Evolutionary conservation across 2,797 vertebrate species (phyloP).

Genomic region (Sarcoramphus papa): DNA sequence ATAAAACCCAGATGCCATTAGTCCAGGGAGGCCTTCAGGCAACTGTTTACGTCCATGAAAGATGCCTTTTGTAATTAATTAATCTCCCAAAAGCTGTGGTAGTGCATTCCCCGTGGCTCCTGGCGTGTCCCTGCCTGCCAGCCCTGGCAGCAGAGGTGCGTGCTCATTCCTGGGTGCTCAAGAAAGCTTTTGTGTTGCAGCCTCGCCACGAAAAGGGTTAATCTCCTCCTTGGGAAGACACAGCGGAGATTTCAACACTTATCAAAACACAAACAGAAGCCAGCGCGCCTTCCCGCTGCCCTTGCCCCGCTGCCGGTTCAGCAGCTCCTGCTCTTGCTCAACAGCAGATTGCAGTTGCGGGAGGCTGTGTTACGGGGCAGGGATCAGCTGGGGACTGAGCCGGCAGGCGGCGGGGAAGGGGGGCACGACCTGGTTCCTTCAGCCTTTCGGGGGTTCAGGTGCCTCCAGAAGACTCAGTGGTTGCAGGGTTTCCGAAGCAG

Average conservation of each 20-base stretch:
- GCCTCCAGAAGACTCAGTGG: not conserved
- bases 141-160: not conserved
- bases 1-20: slow-evolving; percentile 57
- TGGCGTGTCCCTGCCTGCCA: not conserved
- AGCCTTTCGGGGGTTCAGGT: not conserved
- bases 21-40: slow-evolving; percentile 20
- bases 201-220: not conserved
- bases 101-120: slow-evolving; percentile 6
- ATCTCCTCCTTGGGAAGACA: not conserved
- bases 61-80: slow-evolving; percentile 55
- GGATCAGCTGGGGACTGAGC: not conserved
- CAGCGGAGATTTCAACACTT: not conserved
- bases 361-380: not conserved
- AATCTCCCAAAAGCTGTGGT: slow-evolving; percentile 20
- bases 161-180: not conserved
- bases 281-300: not conserved
- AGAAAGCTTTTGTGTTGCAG: not conserved
- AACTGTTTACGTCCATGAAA: slow-evolving; percentile 36
- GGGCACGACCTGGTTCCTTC: not conserved
- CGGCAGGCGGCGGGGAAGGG: not conserved
- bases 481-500: not conserved
- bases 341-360: too few species aligned
- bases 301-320: not conserved
- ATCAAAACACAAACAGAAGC: not conserved
- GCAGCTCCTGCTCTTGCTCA: not conserved